phyloP scores from a whole-genome alignment of 2,113 vertebrate genomes.

The Leucopsar rothschildi region DNA sequence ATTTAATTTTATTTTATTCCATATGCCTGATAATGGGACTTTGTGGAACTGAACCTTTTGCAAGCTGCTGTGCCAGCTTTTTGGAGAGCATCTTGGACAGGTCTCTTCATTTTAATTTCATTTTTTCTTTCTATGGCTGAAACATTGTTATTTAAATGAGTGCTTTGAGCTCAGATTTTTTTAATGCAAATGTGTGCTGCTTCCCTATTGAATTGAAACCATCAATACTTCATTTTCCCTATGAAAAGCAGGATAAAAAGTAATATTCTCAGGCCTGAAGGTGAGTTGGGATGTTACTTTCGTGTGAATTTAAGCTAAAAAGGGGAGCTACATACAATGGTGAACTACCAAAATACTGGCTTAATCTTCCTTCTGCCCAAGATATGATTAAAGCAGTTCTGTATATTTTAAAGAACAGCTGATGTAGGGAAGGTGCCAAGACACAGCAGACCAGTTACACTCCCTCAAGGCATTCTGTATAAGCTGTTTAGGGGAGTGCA shows the following conservation, averaged over 20 bases:
- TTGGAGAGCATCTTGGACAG: background rate
- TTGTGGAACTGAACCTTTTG: background rate
- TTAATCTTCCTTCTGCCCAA: background rate
- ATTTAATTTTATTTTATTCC: background rate
- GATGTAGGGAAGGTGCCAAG: background rate
- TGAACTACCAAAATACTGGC: background rate
- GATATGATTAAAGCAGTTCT: background rate
- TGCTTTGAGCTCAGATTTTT: background rate
- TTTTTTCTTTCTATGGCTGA: background rate
- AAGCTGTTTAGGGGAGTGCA: background rate
- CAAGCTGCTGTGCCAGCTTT: background rate
- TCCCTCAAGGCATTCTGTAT: background rate
- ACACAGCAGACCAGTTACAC: background rate
- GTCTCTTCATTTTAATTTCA: background rate
- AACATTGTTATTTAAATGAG: conserved; percentile 16
- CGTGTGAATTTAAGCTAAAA: background rate
- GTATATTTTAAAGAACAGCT: background rate
- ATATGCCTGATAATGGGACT: background rate
- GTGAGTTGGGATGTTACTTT: background rate
- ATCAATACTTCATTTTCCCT: background rate
- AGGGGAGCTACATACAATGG: background rate
- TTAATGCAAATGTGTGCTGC: background rate
- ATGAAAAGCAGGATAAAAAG: background rate
- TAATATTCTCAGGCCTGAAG: background rate
- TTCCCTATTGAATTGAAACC: background rate